Evolutionary conservation across 2,888 invertebrate genomes (phyloP).

Genomic region (Drosophila neonasuta): DNA sequence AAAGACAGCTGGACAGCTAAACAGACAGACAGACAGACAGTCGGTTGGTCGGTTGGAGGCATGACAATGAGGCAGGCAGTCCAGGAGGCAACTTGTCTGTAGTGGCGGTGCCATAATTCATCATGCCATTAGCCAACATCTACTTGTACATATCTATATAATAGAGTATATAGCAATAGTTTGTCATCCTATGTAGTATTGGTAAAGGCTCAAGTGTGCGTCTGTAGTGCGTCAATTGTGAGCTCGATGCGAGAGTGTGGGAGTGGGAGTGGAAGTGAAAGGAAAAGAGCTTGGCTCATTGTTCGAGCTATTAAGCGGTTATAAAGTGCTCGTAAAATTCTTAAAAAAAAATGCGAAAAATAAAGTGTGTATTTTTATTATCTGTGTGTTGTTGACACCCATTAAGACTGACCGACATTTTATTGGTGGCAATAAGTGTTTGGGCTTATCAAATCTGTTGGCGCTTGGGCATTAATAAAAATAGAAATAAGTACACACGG

Average conservation of each 20-base stretch:
- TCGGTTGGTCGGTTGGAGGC: not conserved
- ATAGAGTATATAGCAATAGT: slow-evolving; percentile 39
- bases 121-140: slow-evolving; percentile 70
- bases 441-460: slow-evolving; percentile 69
- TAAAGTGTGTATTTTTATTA: slow-evolving; percentile 59
- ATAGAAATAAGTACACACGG: slow-evolving; percentile 27
- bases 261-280: not conserved
- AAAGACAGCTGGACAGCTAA: slow-evolving; percentile 22
- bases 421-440: slow-evolving; percentile 70
- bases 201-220: slow-evolving; percentile 52
- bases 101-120: slow-evolving; percentile 63
- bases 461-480: slow-evolving; percentile 63
- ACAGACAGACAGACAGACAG: slow-evolving; percentile 19
- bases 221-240: slow-evolving; percentile 64
- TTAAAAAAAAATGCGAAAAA: slow-evolving; percentile 38
- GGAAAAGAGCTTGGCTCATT: slow-evolving; percentile 48
- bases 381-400: slow-evolving; percentile 66
- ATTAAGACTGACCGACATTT: slow-evolving; percentile 72
- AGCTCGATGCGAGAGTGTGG: not conserved
- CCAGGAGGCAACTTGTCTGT: slow-evolving; percentile 42
- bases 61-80: slow-evolving; percentile 9
- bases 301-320: slow-evolving; percentile 73
- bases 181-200: slow-evolving; percentile 31
- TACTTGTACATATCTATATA: slow-evolving; percentile 16
- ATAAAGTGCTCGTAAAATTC: slow-evolving; percentile 73